Base-by-base conservation (phyloP, 2,888 invertebrate genomes). In the Platycheirus albimanus region DNA sequence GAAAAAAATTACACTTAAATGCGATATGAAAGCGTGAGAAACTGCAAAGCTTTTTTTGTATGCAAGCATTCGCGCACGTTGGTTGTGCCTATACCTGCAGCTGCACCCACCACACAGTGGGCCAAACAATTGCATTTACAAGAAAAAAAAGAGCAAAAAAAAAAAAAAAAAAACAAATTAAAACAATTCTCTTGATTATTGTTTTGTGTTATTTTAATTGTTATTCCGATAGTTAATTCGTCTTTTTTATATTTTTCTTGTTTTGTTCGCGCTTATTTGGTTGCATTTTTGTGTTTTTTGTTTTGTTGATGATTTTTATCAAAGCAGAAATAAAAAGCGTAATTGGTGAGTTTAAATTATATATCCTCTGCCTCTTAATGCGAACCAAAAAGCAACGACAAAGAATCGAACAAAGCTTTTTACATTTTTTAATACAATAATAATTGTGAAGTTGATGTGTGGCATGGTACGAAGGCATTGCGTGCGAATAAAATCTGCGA, bases 321-420 rank as follows among this genome's bases (percentile, higher is more conserved):
- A 45, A 38, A 11, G 45, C 66, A 67, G 15, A 61, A 56, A 66
- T 61, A 69, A 69, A 49, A 56, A 56, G 54, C 61, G 70, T 83
- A 83, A 78, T 83, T 78, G 78, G 67, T 83, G 49, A 69, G 56
- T 47, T 58, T 69, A 83, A 83, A 83, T 83, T 83, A 83, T 83
- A 83, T 78, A 63, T 83, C 74, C 51, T 66, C 49, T 76, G 76
- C 45, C 45, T 78, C 76, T 83, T 41, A 51, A 54, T 45, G 67
- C 13, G 63, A 58, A 20, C 49, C 45, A 45, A 47, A 52, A 20
- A 33, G 77, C 13, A 52, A n/a, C n/a, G n/a, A 58, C 66, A 49
- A 36, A 63, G 71, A 54, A 33, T 49, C 63, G 47, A 69, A 56
- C 28, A 61, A 72, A 71, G 77, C 77, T 76, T 76, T 61, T 45